Base-by-base conservation (phyloP, 2,888 invertebrate species). In the Cyrtodaria siliqua region DNA sequence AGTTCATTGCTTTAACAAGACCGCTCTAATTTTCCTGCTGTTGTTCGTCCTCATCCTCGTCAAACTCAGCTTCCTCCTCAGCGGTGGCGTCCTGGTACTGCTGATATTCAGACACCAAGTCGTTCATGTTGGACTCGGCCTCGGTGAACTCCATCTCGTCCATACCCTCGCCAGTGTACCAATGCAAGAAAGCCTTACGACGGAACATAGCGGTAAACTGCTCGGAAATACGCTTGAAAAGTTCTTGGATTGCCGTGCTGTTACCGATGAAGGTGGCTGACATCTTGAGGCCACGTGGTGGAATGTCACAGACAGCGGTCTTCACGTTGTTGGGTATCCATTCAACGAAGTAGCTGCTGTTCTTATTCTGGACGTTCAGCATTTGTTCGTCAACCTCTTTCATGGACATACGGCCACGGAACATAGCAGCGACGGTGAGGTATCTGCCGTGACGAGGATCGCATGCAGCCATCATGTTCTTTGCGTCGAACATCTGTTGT, bases 151-250 rank as follows among this genome's bases (percentile, higher is more conserved):
- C 98, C 97, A 97, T 96, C 94, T 97, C 97, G 93, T 98, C 97
- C 98, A 98, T 98, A 74, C 98, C 98, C 94, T 98, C 97, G 68
- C 98, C 98, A 18, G 98, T 98, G 94, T 98, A 98, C 98, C 98
- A 98, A 95, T 98, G 98, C 93, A 98, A 95, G 96, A 98, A 98
- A 92, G 98, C 98, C 94, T 98, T 98, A 88, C 98, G 96, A 86
- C 97, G 95, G 95, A 97, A 98, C 98, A 98, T 97, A 70, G 97
- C 97, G 12, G 97, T 97, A 85, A 91, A 91, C 86, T 92, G 91
- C 81, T 91, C 92, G 12, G 90, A 89, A 61, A 91, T 86, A 59
- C 76, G 86, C 82, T 90, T 90, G 84, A 89, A 90, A 38, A 90
- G 72, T 57, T 88, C 87, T 71, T 91, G 90, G 68, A 91, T 91